Evolutionary conservation across 2,113 vertebrate species (phyloP), one percentile per base, ranked within the genome.

Genomic region (Hyperopisus bebe): DNA sequence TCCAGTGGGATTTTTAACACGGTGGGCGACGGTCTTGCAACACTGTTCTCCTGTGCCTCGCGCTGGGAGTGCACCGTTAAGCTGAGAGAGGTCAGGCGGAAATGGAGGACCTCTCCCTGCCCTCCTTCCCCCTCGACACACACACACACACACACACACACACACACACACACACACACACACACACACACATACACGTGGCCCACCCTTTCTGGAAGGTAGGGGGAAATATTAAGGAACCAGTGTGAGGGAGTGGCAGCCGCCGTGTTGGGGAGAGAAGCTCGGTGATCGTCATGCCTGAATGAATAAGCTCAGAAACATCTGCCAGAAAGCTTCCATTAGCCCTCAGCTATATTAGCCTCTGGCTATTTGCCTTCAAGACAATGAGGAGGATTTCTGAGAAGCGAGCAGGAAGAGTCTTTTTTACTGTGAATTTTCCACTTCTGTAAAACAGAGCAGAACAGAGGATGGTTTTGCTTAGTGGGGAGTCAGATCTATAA

Each of bases 11-110:
- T 89, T 89, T 88, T 85, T 62, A 95, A 97, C 96, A 97, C 96
- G 94, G 94, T 93, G 94, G 95, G 96, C 58, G 96, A 97, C 94
- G 96, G 94, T 96, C 96, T 95, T 95, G 95, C 94, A 95, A 94
- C 95, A 94, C 85, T 47, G 83, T 82, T 90, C 89, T 87, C 91
- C 46, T 88, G 51, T 89, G 89, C 85, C 55, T 48, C 70, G n/a
- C 7, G 3, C 74, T 46, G 84, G 51, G 83, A 70, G 13, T 5
- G 42, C 50, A 77, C 3, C 5, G 24, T 35, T 91, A 86, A 91
- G 51, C 62, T 27, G 87, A 85, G 83, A 77, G 53, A 50, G 89
- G 80, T 48, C 13, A 80, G 89, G 86, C 70, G 89, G 89, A 90
- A 90, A 89, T 86, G 13, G 82, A 27, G 74, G 77, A 87, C 35